A percentile compares a stretch with the other conserved stretches of the same genome.
These are phyloP conservation scores for Eulemur rubriventer DNA, from an alignment of 2,797 vertebrate species.

Conservation along the genomic window DNA sequence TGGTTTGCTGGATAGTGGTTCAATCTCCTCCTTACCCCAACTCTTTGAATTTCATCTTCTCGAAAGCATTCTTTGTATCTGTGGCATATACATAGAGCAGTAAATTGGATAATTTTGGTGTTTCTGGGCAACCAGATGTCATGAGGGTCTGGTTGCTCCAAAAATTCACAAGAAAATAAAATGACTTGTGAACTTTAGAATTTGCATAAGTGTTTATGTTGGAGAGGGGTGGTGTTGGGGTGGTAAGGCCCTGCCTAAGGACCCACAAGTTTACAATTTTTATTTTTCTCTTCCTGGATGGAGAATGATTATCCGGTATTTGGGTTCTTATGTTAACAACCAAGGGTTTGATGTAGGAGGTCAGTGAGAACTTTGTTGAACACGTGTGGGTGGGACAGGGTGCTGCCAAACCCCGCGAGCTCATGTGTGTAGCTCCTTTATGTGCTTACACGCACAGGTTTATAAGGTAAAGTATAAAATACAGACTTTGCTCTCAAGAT, in stretches of 20 bases:
- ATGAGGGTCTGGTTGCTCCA: neutral
- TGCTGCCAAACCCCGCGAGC: neutral
- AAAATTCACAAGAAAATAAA: neutral
- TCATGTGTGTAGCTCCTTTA: neutral
- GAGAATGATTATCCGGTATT: neutral
- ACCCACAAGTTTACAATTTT: neutral
- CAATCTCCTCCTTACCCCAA: rapidly evolving
- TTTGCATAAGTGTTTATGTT: neutral
- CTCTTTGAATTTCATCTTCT: neutral
- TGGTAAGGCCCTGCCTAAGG: neutral
- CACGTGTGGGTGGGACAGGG: too few species aligned
- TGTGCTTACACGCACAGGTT: too few species aligned
- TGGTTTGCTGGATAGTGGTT: neutral
- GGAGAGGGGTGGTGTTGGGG: neutral
- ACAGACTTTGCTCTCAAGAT: neutral
- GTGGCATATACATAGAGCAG: too few species aligned
- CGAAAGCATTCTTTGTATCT: neutral
- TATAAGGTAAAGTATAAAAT: neutral
- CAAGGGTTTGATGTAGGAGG: neutral
- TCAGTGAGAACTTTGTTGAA: neutral
- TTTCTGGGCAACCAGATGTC: neutral
- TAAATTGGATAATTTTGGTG: neutral
- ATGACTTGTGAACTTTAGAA: neutral
- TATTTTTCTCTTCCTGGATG: neutral
- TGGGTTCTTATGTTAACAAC: neutral